A percentile compares a stretch with the other conserved stretches of the same genome.
Conservation (phyloP, 1,140 invertebrate species). For the Drosophila equinoxialis region DNA sequence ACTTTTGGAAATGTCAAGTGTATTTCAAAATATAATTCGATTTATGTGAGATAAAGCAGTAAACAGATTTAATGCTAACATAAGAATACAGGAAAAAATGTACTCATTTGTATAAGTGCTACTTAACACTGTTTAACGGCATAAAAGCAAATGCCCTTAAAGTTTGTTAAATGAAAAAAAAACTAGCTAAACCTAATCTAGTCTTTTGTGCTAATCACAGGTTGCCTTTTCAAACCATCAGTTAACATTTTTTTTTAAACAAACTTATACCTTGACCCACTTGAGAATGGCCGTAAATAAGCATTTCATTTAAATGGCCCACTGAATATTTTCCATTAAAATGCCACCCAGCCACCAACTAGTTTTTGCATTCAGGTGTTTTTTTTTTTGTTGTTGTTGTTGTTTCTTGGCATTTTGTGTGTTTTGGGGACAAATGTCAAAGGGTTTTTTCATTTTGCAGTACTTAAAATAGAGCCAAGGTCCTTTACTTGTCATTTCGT, state of each 20-base stretch:
- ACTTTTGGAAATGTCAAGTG: too few species aligned
- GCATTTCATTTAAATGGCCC: constrained; percentile 9
- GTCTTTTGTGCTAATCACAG: background rate
- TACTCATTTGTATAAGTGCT: too few species aligned
- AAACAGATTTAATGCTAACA: too few species aligned
- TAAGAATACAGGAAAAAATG: too few species aligned
- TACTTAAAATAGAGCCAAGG: constrained; percentile 7
- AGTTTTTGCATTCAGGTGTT: background rate
- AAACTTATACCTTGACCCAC: constrained; percentile 1
- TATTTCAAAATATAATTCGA: too few species aligned
- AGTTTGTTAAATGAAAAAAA: background rate
- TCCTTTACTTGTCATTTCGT: constrained; percentile 7
- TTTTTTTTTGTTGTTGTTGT: background rate
- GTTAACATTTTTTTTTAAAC: background rate
- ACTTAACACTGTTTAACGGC: too few species aligned
- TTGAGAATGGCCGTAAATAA: constrained; percentile 6
- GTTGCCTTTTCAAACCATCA: background rate
- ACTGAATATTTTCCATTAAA: constrained; percentile 9
- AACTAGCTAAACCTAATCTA: too few species aligned
- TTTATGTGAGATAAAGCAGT: too few species aligned
- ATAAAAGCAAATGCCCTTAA: too few species aligned
- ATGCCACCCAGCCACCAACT: background rate
- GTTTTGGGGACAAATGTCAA: background rate
- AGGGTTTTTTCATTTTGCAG: constrained; percentile 2
- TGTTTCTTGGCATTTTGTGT: background rate